Evolutionary conservation across 2,888 invertebrate genomes (phyloP).

Genomic region (Cheilosia urbana): DNA sequence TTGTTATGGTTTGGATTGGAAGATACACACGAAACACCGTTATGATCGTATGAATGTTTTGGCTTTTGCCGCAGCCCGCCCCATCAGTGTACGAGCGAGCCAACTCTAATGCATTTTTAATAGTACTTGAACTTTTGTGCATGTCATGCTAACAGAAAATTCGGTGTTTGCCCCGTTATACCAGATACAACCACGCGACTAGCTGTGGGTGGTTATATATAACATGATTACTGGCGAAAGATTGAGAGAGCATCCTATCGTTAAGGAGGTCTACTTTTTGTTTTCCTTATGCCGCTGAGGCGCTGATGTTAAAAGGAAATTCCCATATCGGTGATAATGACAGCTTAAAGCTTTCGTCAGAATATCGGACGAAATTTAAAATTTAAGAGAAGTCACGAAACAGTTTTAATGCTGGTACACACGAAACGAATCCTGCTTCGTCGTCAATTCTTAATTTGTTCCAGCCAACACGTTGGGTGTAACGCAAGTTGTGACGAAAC

Average conservation of each 20-base stretch:
- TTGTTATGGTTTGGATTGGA: conserved; percentile 38
- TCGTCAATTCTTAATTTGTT: conserved; percentile 62
- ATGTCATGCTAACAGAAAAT: conserved; percentile 67
- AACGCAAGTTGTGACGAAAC: conserved; percentile 56
- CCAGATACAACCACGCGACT: conserved; percentile 7
- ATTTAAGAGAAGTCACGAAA: conserved; percentile 17
- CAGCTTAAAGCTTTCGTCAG: conserved; percentile 37
- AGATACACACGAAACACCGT: conserved; percentile 48
- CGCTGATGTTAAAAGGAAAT: conserved; percentile 29
- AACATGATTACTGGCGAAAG: conserved; percentile 61
- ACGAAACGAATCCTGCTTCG: conserved; percentile 20
- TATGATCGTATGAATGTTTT: conserved; percentile 67
- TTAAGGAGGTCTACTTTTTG: conserved; percentile 29
- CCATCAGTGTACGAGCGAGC: conserved; percentile 18
- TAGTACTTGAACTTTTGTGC: conserved; percentile 74
- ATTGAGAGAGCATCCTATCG: conserved; percentile 58
- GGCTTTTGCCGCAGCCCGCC: conserved; percentile 16
- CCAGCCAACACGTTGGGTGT: conserved; percentile 59
- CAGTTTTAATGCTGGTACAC: conserved; percentile 29
- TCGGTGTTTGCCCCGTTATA: conserved; percentile 21
- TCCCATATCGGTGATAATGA: conserved; percentile 64
- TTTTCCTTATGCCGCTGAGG: conserved; percentile 1
- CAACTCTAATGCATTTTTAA: conserved; percentile 74
- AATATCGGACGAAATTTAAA: conserved; percentile 24
- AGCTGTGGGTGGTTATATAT: conserved; percentile 10